Evolutionary conservation across 2,113 vertebrate species (phyloP).

Genomic region (Alouatta palliata): DNA sequence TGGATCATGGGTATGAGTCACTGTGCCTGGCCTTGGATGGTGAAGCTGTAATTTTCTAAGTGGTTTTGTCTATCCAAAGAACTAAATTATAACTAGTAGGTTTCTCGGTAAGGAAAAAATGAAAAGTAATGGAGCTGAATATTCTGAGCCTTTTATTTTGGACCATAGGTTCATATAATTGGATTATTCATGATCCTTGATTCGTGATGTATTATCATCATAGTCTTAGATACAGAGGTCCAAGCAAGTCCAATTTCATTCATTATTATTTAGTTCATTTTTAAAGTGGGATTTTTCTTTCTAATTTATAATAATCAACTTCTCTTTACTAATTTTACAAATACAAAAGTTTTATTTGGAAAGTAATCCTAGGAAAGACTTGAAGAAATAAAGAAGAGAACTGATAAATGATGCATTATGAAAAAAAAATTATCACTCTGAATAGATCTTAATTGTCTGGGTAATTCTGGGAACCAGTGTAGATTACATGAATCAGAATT

Average conservation of each 20-base stretch:
- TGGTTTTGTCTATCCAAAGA: not conserved
- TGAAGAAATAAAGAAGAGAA: not conserved
- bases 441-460: not conserved
- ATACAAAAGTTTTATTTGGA: not conserved
- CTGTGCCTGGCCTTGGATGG: not conserved
- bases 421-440: not conserved
- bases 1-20: too few species aligned
- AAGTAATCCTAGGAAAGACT: not conserved
- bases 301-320: not conserved
- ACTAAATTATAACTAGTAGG: not conserved
- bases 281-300: not conserved
- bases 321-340: not conserved
- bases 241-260: not conserved
- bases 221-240: not conserved
- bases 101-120: conserved; percentile 7
- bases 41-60: conserved; percentile 25
- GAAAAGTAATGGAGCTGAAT: not conserved
- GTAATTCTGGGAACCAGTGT: not conserved
- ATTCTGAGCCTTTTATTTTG: not conserved
- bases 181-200: not conserved
- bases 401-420: not conserved
- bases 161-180: not conserved
- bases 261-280: not conserved
- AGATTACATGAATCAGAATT: not conserved
- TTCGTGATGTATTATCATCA: not conserved